Evolutionary conservation across 2,888 invertebrate species (phyloP), one percentile per base, ranked within the genome.

Genomic region (Andrena chrysosceles): DNA sequence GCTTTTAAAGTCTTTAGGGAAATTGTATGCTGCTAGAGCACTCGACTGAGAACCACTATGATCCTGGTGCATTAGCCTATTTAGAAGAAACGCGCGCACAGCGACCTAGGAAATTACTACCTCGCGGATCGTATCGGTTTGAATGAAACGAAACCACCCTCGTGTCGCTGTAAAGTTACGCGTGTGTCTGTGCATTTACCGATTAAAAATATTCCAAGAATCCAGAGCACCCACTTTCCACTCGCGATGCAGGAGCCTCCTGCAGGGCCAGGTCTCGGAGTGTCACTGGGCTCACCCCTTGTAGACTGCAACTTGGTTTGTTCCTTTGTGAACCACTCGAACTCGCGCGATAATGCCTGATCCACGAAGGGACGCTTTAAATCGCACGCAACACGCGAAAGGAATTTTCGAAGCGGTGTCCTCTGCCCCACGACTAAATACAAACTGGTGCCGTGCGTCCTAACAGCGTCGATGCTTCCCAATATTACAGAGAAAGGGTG

Each of bases 321-420:
- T 76, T 70, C 52, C n/a, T 81, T 64, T 23, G 68, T 8, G 68
- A 66, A 64, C 69, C 69, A 68, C 62, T 83, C 31, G 62, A 54
- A 48, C 81, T 79, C 82, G 70, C 78, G 82, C 76, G 73, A 63
- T 33, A 70, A 79, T 67, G 71, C 76, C 71, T 76, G 78, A 84
- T 83, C 73, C 54, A 20, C 33, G 70, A 62, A 52, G 60, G 69
- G 67, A 59, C 70, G 70, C 29, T 63, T 74, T 84, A 52, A 64
- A 68, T 26, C 59, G 66, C 49, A 48, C 60, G 68, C 29, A 26
- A 56, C 52, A 42, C 62, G 66, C 63, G 16, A 60, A 42, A 54
- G 54, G 16, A 42, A 81, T 75, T 69, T 69, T 69, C 82, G 66
- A 69, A 76, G 72, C 72, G 26, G 16, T n/a, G 33, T n/a, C 26